phyloP scores from a whole-genome alignment of 2,888 invertebrate species.

The Ashinkailepas kermadecensis region DNA sequence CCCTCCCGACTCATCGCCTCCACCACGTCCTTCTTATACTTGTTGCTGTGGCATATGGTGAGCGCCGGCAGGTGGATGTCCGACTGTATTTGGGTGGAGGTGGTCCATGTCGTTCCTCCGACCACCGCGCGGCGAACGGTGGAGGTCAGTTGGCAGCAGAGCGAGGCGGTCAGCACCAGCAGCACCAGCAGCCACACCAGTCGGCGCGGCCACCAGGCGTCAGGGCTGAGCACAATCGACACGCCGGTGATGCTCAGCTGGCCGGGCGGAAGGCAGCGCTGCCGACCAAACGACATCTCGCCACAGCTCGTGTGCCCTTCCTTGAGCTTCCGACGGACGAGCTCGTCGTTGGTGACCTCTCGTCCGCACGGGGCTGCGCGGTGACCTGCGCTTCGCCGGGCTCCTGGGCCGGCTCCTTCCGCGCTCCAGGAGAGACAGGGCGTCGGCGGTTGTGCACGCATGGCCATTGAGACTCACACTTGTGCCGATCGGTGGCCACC shows the following conservation, averaged over 20 bases:
- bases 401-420: no score
- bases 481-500: no score
- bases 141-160: background rate
- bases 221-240: background rate
- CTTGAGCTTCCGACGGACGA: no score
- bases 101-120: background rate
- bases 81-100: background rate
- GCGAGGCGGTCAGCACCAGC: background rate
- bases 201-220: background rate
- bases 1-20: background rate
- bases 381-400: no score
- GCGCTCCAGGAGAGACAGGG: no score
- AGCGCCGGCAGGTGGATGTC: background rate
- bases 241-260: background rate
- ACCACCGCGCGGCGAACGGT: background rate
- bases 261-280: background rate
- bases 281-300: no score
- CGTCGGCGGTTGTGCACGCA: no score
- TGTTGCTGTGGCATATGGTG: background rate
- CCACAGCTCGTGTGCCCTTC: no score
- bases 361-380: no score
- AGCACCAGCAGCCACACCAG: slow-evolving; percentile 10
- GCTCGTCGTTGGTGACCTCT: no score
- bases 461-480: no score
- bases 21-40: background rate